phyloP scores from a whole-genome alignment of 2,113 vertebrate genomes.

The Delphinus delphis region DNA sequence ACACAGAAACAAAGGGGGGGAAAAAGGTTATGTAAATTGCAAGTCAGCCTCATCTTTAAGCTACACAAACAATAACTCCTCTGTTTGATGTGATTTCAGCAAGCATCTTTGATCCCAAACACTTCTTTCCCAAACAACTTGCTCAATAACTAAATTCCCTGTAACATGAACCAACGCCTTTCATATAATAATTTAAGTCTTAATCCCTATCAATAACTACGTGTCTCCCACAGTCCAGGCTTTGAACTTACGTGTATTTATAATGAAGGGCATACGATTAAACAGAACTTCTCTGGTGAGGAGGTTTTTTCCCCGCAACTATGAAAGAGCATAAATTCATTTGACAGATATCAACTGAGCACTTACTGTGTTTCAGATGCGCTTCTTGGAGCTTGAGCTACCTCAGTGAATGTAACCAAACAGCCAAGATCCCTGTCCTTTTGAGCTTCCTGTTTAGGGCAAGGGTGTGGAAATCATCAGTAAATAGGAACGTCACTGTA shows the following conservation, averaged over 20 bases:
- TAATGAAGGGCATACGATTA: neutral
- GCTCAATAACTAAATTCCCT: neutral
- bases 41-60: neutral
- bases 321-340: neutral
- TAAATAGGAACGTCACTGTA: neutral
- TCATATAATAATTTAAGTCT: neutral
- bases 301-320: neutral
- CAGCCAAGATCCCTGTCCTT: neutral
- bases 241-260: neutral
- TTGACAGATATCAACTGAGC: neutral
- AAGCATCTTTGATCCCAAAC: neutral
- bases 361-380: neutral
- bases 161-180: neutral
- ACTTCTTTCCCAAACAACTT: neutral
- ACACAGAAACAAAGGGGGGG: neutral
- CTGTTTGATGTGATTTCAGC: neutral
- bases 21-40: neutral
- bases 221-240: neutral
- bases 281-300: neutral
- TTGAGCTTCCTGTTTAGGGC: neutral
- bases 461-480: too few relatives aligned
- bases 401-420: neutral
- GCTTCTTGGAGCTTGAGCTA: neutral
- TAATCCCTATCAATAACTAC: neutral
- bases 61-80: neutral